These are phyloP conservation scores for Eristalinus sepulchralis DNA, from an alignment of 2,888 invertebrate genomes.

Conservation along the genomic window DNA sequence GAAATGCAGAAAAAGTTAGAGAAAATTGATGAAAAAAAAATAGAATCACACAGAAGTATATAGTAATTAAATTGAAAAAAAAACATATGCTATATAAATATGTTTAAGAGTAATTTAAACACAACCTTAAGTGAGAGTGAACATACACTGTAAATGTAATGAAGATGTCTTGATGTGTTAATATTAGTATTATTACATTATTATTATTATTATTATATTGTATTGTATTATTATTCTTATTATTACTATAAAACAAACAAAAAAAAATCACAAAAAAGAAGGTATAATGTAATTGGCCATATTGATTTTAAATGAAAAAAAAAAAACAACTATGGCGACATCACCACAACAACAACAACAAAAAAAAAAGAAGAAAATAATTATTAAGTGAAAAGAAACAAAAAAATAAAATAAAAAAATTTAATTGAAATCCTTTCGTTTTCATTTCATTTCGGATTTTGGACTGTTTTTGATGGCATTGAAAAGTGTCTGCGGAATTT, in stretches of 20 bases:
- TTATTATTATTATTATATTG: slow-evolving; percentile 70
- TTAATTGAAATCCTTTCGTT: slow-evolving; percentile 21
- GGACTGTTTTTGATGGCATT: too few relatives aligned
- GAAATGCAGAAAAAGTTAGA: slow-evolving; percentile 72
- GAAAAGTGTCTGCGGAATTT: too few relatives aligned
- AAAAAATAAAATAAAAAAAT: slow-evolving; percentile 60
- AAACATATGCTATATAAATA: slow-evolving; percentile 73
- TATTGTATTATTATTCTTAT: slow-evolving; percentile 68
- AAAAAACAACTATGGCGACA: slow-evolving; percentile 57
- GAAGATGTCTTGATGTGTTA: slow-evolving; percentile 74
- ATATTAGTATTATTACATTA: slow-evolving; percentile 74
- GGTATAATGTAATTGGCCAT: slow-evolving; percentile 70
- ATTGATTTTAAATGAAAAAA: slow-evolving; percentile 66
- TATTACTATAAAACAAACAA: slow-evolving; percentile 59
- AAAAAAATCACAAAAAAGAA: slow-evolving; percentile 50
- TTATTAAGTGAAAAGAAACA: slow-evolving; percentile 56
- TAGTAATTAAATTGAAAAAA: slow-evolving; percentile 6
- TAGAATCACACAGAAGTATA: background rate
- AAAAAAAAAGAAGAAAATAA: slow-evolving; percentile 49
- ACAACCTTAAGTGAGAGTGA: slow-evolving; percentile 57
- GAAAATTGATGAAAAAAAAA: slow-evolving; percentile 43
- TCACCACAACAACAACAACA: slow-evolving; percentile 49
- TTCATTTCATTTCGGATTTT: background rate
- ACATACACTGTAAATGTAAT: slow-evolving; percentile 65
- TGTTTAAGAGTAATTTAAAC: slow-evolving; percentile 72